Evolutionary conservation across 1,140 invertebrate genomes (phyloP), one percentile per base, ranked within the genome.

Genomic region (Drosophila pallidifrons): DNA sequence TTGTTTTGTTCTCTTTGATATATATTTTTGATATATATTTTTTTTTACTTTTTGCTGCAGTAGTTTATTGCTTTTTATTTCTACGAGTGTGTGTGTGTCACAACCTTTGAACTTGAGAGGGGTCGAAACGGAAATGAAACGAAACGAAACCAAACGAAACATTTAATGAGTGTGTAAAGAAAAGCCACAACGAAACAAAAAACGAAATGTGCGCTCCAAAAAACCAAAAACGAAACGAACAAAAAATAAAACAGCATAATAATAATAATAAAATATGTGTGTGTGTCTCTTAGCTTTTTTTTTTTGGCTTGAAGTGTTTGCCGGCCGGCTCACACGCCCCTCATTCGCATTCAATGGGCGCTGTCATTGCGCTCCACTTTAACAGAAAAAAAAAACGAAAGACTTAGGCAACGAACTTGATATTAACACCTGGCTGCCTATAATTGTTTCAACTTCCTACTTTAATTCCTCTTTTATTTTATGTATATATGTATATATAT

Each of bases 381-480:
- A 13, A 38, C 3, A 25, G 20, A 32, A 32, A 32, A 32, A 11
- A 70, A 63, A 59, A 59, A 51, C 83, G 74, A 89, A 87, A 73
- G 83, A 87, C 83, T 87, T 87, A 87, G 85, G 85, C 83, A 87
- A 76, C 82, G 75, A 89, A 88, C 83, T 88, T 76, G 79, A 57
- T 63, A 69, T 75, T 75, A 70, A 75, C 72, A 75, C 72, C 66
- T 70, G 67, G 54, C 59, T 54, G 73, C 60, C 60, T 52, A 59
- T 64, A 71, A 75, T 65, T 75, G 68, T 75, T 75, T 71, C 63
- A 30, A 60, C 47, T 71, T 68, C 80, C 55, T 79, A 72, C 72
- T 47, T 47, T 69, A 57, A 16, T 20, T 57, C 45, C 11, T 32
- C 38, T 52, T 46, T 15, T 47, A 1, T 30, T 51, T 57, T 25